Evolutionary conservation across 2,888 invertebrate genomes (phyloP).

Genomic region (Psococerastis gibbosa): DNA sequence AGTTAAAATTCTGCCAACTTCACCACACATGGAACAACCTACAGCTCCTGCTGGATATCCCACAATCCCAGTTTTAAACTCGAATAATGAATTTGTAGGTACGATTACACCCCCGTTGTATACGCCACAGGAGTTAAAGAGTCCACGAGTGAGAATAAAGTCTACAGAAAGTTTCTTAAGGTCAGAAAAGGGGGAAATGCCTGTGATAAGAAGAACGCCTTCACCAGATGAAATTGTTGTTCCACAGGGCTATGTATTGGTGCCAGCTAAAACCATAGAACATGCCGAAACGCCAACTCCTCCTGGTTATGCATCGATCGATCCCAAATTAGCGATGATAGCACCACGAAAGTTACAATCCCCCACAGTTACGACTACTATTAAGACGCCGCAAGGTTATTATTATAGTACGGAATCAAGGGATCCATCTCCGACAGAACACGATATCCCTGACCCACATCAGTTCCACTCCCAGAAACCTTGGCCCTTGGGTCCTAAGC

Average conservation of each 20-base stretch:
- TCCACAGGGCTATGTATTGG: background rate
- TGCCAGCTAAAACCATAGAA: background rate
- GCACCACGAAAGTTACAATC: conserved; percentile 1
- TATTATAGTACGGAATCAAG: background rate
- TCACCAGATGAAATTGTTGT: background rate
- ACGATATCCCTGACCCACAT: background rate
- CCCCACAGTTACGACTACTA: conserved; percentile 3
- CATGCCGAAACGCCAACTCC: background rate
- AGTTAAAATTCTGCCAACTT: conserved; percentile 6
- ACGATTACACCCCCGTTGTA: conserved; percentile 6
- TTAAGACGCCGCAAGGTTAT: background rate
- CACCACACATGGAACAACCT: conserved; percentile 1
- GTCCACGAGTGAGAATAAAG: background rate
- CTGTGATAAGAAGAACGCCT: background rate
- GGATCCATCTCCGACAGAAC: background rate
- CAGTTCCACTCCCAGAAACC: background rate
- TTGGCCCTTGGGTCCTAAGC: background rate
- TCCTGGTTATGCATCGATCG: conserved; percentile 4
- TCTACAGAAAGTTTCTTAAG: conserved; percentile 6
- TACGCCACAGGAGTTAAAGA: background rate
- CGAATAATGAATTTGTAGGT: conserved; percentile 5
- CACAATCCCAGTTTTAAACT: conserved; percentile 3
- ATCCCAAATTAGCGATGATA: background rate
- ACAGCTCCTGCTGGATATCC: background rate
- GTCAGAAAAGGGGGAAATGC: conserved; percentile 4